A percentile compares a stretch with the other conserved stretches of the same genome.
Conservation (phyloP, 2,797 vertebrate genomes). For the Podarcis lilfordi region DNA sequence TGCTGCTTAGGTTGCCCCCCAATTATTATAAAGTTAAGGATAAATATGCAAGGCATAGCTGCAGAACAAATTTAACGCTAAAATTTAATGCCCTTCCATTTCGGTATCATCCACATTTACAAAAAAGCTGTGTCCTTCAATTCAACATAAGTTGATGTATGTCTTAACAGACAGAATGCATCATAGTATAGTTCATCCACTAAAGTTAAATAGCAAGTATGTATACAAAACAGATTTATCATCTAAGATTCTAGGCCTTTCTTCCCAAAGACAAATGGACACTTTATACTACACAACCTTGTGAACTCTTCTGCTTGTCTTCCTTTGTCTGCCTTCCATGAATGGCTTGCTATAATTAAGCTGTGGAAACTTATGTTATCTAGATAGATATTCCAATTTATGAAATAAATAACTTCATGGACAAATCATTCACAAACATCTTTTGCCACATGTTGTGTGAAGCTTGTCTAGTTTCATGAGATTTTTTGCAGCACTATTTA, state of each 20-base stretch:
- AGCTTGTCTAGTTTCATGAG: background rate
- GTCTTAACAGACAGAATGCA: background rate
- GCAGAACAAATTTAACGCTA: background rate
- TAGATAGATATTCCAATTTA: slow-evolving; percentile 1
- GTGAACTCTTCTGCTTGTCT: background rate
- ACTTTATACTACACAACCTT: background rate
- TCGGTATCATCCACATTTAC: background rate
- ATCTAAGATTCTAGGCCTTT: background rate
- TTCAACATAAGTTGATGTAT: background rate
- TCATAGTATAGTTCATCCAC: background rate
- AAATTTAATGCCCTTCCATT: background rate
- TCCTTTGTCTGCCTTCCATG: background rate
- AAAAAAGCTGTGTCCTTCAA: background rate
- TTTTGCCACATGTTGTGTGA: background rate
- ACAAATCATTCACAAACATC: background rate
- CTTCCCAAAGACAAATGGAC: background rate
- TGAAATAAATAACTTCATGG: background rate
- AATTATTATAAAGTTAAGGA: too few relatives aligned
- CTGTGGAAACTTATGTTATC: background rate
- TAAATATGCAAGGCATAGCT: background rate
- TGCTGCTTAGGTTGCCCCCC: background rate
- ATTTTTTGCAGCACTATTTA: background rate
- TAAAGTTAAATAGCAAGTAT: background rate
- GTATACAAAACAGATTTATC: background rate
- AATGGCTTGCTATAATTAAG: slow-evolving; percentile 8